Conservation (phyloP, 2,113 vertebrate genomes). For the Lepidothrix coronata region DNA sequence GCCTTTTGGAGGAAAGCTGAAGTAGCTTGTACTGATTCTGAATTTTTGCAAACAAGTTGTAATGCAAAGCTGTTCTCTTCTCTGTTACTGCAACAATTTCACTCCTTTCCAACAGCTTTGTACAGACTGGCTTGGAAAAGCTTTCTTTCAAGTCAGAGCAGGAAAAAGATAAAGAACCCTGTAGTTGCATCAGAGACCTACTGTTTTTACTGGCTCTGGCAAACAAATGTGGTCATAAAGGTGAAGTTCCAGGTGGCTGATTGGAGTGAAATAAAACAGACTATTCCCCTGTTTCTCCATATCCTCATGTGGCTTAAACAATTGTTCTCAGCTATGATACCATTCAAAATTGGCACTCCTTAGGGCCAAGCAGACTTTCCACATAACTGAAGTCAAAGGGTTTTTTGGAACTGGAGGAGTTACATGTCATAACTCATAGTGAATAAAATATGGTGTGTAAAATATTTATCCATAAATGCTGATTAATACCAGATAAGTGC, state of each 20-base stretch:
- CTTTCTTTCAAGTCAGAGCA: neutral
- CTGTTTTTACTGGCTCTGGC: neutral
- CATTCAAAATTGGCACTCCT: neutral
- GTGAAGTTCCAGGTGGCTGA: neutral
- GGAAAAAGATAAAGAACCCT: neutral
- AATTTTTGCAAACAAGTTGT: neutral
- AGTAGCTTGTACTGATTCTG: neutral
- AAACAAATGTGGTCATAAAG: neutral
- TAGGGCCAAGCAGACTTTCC: neutral
- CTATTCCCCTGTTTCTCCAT: neutral
- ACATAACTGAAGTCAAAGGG: neutral
- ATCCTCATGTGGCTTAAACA: neutral
- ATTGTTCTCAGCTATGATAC: neutral
- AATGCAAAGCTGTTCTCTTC: neutral
- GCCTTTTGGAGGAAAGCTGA: neutral
- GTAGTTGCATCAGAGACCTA: neutral
- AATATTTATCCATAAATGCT: neutral
- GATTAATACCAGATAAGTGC: neutral
- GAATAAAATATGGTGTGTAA: neutral
- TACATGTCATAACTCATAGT: neutral
- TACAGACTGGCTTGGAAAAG: neutral
- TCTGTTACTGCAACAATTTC: neutral
- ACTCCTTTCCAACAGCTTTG: neutral
- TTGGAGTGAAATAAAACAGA: neutral
- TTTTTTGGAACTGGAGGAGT: neutral